A percentile compares a stretch with the other conserved stretches of the same genome.
Evolutionary conservation across 2,888 invertebrate species (phyloP).

Genomic region (Punctoribates punctum): DNA sequence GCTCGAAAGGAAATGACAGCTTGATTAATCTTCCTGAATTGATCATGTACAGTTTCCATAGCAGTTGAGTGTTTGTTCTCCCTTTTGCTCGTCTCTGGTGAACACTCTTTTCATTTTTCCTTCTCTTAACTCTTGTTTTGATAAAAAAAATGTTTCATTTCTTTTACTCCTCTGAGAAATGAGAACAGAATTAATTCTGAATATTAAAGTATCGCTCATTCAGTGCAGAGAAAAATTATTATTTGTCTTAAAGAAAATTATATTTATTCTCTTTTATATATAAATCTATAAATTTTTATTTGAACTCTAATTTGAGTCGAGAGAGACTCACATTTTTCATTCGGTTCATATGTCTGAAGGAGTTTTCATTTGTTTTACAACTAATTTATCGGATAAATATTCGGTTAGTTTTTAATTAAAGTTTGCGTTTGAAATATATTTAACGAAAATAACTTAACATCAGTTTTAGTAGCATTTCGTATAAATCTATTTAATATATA

Average conservation of each 20-base stretch:
- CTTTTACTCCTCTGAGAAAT: constrained; percentile 5
- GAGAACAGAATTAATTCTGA: constrained; percentile 10
- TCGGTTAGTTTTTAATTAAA: too few relatives aligned
- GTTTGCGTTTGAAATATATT: too few relatives aligned
- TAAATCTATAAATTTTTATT: not conserved
- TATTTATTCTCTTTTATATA: not conserved
- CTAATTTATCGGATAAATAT: too few relatives aligned
- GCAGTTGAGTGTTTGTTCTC: not conserved
- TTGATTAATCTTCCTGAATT: too few relatives aligned
- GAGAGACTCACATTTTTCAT: too few relatives aligned
- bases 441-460: not conserved
- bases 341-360: too few relatives aligned
- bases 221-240: not conserved
- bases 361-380: too few relatives aligned
- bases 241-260: not conserved
- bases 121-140: not conserved
- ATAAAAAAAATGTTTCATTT: not conserved
- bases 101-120: not conserved
- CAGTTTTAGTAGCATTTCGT: not conserved
- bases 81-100: not conserved
- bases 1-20: too few relatives aligned
- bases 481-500: not conserved
- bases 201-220: not conserved
- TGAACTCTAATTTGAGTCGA: too few relatives aligned
- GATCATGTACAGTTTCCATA: too few relatives aligned